These are phyloP conservation scores for Matsumurasca onukii DNA, from an alignment of 1,140 invertebrate genomes.

Conservation along the genomic window DNA sequence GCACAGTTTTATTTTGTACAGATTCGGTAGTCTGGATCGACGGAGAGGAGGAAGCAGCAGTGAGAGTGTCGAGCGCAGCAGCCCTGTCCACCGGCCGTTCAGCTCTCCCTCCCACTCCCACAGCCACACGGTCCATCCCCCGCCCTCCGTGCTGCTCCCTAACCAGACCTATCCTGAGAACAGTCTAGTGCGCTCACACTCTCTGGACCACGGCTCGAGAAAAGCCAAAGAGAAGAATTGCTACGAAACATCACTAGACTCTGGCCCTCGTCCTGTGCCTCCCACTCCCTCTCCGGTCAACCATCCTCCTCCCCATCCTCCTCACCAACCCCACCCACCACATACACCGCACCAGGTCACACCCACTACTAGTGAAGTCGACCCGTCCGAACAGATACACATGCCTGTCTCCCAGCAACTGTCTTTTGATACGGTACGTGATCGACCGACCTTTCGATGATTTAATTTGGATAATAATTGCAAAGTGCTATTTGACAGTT, in stretches of 20 bases:
- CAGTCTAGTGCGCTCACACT: slow-evolving; percentile 58
- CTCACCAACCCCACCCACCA: not conserved
- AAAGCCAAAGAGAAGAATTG: slow-evolving; percentile 65
- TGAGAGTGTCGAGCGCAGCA: not conserved
- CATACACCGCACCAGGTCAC: slow-evolving; percentile 30
- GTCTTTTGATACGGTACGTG: slow-evolving; percentile 38
- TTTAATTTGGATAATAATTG: too few relatives aligned
- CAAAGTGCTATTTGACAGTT: too few relatives aligned
- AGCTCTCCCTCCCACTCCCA: slow-evolving; percentile 33
- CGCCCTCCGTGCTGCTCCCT: slow-evolving; percentile 46
- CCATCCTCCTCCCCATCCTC: not conserved
- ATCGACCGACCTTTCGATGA: slow-evolving; percentile 45
- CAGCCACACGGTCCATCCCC: too few relatives aligned
- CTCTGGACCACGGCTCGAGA: slow-evolving; percentile 51
- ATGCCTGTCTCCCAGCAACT: slow-evolving; percentile 38
- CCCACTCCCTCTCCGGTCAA: slow-evolving; percentile 43
- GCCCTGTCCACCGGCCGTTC: not conserved
- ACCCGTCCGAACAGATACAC: slow-evolving; percentile 48
- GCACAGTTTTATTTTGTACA: too few relatives aligned
- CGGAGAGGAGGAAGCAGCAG: slow-evolving; percentile 41
- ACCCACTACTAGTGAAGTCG: slow-evolving; percentile 45
- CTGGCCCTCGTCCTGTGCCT: slow-evolving; percentile 38
- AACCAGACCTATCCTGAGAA: slow-evolving; percentile 52
- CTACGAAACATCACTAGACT: slow-evolving; percentile 71
- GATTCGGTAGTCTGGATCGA: slow-evolving; percentile 64